Evolutionary conservation across 2,113 vertebrate species (phyloP).

Genomic region (Baryphthengus martii): DNA sequence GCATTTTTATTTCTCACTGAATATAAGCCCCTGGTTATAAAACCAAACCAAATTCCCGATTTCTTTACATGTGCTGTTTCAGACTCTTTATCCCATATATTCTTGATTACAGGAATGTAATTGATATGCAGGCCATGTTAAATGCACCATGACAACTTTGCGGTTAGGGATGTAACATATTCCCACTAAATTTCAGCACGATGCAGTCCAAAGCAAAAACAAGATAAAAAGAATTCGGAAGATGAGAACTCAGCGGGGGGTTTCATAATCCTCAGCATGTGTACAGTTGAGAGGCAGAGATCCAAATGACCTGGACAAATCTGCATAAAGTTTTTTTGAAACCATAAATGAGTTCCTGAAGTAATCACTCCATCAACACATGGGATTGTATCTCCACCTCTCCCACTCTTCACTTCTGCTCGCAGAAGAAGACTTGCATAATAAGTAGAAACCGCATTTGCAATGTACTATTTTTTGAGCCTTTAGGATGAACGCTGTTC

Average conservation of each 20-base stretch:
- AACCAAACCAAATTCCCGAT: slow-evolving; percentile 29
- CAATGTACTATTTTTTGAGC: slow-evolving; percentile 22
- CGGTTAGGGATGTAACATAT: background rate
- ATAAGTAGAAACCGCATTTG: slow-evolving; percentile 25
- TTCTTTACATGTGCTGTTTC: background rate
- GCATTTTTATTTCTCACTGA: slow-evolving; percentile 30
- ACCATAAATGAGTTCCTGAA: slow-evolving; percentile 37
- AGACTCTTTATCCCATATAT: slow-evolving; percentile 1
- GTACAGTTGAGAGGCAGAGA: slow-evolving; percentile 4
- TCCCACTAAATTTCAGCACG: background rate
- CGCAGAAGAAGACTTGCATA: slow-evolving; percentile 47
- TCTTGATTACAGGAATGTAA: background rate
- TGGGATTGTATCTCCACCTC: slow-evolving; percentile 50
- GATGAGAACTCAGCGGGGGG: background rate
- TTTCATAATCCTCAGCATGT: slow-evolving; percentile 29
- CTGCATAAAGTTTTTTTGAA: slow-evolving; percentile 29
- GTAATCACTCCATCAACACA: slow-evolving; percentile 57
- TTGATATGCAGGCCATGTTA: slow-evolving; percentile 17
- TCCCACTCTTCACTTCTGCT: slow-evolving; percentile 61
- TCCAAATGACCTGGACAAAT: slow-evolving; percentile 45
- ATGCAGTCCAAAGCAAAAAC: background rate
- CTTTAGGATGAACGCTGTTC: slow-evolving; percentile 15
- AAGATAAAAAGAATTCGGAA: slow-evolving; percentile 39
- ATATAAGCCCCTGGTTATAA: slow-evolving; percentile 18
- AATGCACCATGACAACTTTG: slow-evolving; percentile 2